Evolutionary conservation across 2,113 vertebrate genomes (phyloP).

Genomic region (Dolichotis patagonum): DNA sequence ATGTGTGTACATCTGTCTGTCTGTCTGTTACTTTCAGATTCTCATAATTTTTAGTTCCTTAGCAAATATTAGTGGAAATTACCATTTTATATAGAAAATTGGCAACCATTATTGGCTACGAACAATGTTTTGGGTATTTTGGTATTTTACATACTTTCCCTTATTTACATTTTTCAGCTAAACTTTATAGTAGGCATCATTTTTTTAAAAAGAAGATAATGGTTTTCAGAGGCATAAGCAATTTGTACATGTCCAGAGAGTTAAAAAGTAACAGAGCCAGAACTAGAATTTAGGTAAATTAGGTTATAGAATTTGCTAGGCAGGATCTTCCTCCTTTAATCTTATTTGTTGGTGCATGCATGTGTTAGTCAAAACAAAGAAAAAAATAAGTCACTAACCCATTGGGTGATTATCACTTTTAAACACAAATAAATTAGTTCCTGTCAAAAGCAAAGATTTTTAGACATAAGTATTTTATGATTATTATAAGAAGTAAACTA

Average conservation of each 20-base stretch:
- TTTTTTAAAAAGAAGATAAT: not conserved
- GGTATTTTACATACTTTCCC: not conserved
- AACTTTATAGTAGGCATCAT: not conserved
- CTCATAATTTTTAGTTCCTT: not conserved
- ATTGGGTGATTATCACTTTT: not conserved
- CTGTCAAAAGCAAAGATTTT: not conserved
- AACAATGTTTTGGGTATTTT: not conserved
- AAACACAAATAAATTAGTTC: constrained; percentile 24
- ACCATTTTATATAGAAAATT: not conserved
- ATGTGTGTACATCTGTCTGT: not conserved
- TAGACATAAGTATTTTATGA: not conserved
- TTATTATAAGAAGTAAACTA: not conserved
- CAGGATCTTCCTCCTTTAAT: not conserved
- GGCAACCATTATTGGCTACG: not conserved
- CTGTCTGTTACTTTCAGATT: not conserved
- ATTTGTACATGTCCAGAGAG: not conserved
- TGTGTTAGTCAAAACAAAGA: not conserved
- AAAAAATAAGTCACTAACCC: not conserved
- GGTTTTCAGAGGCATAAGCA: not conserved
- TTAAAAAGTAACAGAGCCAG: not conserved
- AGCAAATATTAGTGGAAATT: not conserved
- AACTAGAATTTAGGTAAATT: not conserved
- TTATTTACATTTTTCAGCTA: not conserved
- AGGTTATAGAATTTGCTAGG: not conserved
- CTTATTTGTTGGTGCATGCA: not conserved